phyloP scores from a whole-genome alignment of 2,888 invertebrate genomes.

The Lithosia quadra region DNA sequence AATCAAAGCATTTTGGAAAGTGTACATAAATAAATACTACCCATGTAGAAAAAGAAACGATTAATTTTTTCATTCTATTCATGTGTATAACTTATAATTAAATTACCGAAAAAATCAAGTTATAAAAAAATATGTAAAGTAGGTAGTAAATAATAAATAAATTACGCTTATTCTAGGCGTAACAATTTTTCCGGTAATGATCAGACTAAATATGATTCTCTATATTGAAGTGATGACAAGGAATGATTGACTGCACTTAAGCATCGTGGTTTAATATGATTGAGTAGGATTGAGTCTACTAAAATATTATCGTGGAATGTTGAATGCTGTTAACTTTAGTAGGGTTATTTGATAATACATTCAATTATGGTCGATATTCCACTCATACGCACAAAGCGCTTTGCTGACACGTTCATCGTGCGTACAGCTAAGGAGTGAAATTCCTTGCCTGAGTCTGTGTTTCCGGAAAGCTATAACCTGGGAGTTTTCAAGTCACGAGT shows the following conservation, averaged over 20 bases:
- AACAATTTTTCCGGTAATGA: slow-evolving; percentile 48
- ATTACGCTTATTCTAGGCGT: slow-evolving; percentile 73
- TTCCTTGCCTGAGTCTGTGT: too few relatives aligned
- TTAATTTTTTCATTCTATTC: slow-evolving; percentile 78
- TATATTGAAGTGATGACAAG: slow-evolving; percentile 31
- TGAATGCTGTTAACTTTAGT: slow-evolving; percentile 59
- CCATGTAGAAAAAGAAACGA: slow-evolving; percentile 76
- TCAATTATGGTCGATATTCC: too few relatives aligned
- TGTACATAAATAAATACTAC: slow-evolving; percentile 54
- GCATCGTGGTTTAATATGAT: slow-evolving; percentile 24
- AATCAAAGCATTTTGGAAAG: slow-evolving; percentile 11
- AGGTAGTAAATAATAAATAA: slow-evolving; percentile 70
- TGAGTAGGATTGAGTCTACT: slow-evolving; percentile 66
- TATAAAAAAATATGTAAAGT: slow-evolving; percentile 69
- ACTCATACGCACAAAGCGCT: too few relatives aligned
- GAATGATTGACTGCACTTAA: slow-evolving; percentile 18
- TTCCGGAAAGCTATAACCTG: too few relatives aligned
- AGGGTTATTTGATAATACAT: slow-evolving; percentile 39
- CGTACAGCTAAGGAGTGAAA: too few relatives aligned
- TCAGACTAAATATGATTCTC: slow-evolving; percentile 36
- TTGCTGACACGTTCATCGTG: too few relatives aligned
- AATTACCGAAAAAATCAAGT: slow-evolving; percentile 69
- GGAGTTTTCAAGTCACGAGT: too few relatives aligned
- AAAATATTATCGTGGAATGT: slow-evolving; percentile 80
- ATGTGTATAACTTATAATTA: slow-evolving; percentile 73